phyloP scores from a whole-genome alignment of 2,113 vertebrate genomes.

The Athene cunicularia region DNA sequence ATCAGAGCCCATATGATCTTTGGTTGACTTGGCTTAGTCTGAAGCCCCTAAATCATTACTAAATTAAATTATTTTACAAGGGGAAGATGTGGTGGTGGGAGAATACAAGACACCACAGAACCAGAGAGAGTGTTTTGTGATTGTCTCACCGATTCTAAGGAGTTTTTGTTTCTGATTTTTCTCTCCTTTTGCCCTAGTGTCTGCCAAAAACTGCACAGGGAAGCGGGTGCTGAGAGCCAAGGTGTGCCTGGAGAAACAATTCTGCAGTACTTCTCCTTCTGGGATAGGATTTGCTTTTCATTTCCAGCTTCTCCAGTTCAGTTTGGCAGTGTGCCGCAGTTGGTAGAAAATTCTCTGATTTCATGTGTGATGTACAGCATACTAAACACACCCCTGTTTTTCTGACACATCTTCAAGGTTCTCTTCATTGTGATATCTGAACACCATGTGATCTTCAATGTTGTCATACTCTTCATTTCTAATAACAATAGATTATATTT shows the following conservation, averaged over 20 bases:
- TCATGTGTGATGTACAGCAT: background rate
- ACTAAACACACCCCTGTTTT: background rate
- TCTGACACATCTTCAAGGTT: background rate
- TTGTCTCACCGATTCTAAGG: background rate
- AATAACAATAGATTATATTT: background rate
- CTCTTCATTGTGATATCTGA: background rate
- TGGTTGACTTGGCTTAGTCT: background rate
- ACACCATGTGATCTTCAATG: background rate
- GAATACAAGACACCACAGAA: background rate
- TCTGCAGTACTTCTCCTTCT: rapidly evolving
- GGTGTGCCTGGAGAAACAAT: background rate
- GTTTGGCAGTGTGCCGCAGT: background rate
- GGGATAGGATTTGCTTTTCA: rapidly evolving
- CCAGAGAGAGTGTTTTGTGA: background rate
- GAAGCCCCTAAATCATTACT: background rate
- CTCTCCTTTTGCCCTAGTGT: background rate
- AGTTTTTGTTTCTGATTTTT: background rate
- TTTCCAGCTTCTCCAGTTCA: background rate
- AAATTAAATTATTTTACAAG: background rate
- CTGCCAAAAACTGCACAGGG: background rate
- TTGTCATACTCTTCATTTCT: background rate
- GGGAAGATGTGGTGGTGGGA: background rate
- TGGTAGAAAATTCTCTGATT: background rate
- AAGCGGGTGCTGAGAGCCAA: background rate
- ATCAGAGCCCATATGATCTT: rapidly evolving